Evolutionary conservation across 2,113 vertebrate species (phyloP), one percentile per base, ranked within the genome.

Genomic region (Gobius niger): DNA sequence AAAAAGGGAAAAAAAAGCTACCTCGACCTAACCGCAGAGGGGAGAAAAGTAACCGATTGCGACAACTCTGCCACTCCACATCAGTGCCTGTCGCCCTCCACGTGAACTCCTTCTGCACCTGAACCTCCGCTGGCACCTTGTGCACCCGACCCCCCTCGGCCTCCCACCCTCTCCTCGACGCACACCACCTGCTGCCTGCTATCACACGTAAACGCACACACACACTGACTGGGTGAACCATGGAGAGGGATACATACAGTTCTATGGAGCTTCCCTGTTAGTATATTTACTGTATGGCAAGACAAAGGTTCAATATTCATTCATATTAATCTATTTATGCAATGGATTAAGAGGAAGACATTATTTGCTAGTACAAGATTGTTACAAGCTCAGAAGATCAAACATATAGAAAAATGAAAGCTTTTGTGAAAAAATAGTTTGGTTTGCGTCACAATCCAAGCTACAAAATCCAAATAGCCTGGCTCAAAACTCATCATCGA

Each of bases 161-260:
- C 7, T 16, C 50, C 11, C 6, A 9, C 44, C 10, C 44, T 46
- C 44, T 46, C 44, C 44, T 7, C 2, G 59, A 82, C 79, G 75
- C 63, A 72, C 80, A 80, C 79, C 86, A 87, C 82, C 83, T 86
- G 85, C 78, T 80, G 73, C 74, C 60, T 66, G 60, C 73, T 73
- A 7, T 13, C 65, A 0, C 63, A 34, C 15, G 1, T 56, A 6
- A 63, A 49, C 18, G 9, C 75, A 76, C 65, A 82, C 80, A 77
- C 52, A 40, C 49, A 70, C 54, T 57, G 44, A 64, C 7, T 14
- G 11, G 19, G n/a, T 15, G 63, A 68, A 34, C 59, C 57, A 9
- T 2, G 65, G 46, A 47, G 72, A 44, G 47, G 10, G 54, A 14
- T 15, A 16, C n/a, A 16, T 61, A 8, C 15, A 7, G 41, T 0